Evolutionary conservation across 2,888 invertebrate genomes (phyloP).

Genomic region (Diarsia mendica): DNA sequence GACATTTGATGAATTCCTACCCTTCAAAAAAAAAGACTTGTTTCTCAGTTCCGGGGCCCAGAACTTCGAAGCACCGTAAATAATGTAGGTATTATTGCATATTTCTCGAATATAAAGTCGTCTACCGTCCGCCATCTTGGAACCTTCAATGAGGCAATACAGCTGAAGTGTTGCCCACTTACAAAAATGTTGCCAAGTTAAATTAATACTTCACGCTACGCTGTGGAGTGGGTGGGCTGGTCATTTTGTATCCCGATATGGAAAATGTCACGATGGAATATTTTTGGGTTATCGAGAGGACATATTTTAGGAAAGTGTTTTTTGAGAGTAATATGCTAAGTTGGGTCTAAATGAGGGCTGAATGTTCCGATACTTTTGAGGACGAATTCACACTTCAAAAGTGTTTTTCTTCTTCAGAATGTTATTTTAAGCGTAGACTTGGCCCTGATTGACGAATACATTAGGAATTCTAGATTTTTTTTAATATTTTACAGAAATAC

Average conservation of each 20-base stretch:
- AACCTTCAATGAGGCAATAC: constrained; percentile 72
- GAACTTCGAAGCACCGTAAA: constrained; percentile 71
- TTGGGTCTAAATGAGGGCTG: constrained; percentile 22
- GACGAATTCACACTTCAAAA: constrained; percentile 5
- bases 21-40: too few species aligned
- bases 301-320: constrained; percentile 4
- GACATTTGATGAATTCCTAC: too few species aligned
- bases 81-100: constrained; percentile 81
- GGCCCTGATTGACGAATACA: constrained; percentile 21
- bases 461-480: constrained; percentile 9
- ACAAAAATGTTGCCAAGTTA: constrained; percentile 69
- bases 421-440: background rate
- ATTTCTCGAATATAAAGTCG: constrained; percentile 79
- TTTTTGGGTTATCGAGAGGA: constrained; percentile 45
- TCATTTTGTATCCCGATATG: constrained; percentile 61
- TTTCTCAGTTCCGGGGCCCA: constrained; percentile 36
- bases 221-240: constrained; percentile 59
- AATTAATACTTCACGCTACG: constrained; percentile 69
- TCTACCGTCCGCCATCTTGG: constrained; percentile 75
- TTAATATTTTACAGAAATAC: background rate
- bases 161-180: constrained; percentile 69
- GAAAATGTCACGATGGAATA: constrained; percentile 30
- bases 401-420: background rate
- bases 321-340: constrained; percentile 10
- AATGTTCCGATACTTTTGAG: background rate